Conservation (phyloP, 1,140 invertebrate genomes). For the Nasonia longicornis region DNA sequence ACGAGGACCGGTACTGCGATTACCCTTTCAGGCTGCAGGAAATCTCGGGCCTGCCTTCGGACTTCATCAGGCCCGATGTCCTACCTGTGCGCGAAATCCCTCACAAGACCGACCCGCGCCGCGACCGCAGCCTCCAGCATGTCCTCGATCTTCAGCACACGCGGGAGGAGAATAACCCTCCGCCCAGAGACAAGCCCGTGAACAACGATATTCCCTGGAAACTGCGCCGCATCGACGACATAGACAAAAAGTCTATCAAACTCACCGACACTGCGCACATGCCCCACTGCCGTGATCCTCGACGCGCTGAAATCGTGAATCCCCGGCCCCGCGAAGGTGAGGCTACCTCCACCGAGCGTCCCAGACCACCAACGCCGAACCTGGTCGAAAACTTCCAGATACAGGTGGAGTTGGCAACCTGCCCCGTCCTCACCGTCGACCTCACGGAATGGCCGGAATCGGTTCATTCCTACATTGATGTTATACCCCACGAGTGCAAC, state of each 20-base stretch:
- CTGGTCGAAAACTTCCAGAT: constrained; percentile 4
- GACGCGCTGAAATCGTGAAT: not conserved
- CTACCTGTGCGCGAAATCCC: not conserved
- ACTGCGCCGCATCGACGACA: not conserved
- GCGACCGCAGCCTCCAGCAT: not conserved
- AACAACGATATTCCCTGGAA: not conserved
- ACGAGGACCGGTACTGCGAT: constrained; percentile 5
- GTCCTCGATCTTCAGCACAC: not conserved
- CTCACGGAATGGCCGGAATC: not conserved
- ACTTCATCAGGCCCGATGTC: not conserved
- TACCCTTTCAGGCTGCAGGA: not conserved
- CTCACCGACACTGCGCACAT: not conserved
- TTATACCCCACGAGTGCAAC: constrained; percentile 26
- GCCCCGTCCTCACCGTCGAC: constrained; percentile 27
- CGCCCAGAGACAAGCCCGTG: not conserved
- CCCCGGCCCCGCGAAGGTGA: no score
- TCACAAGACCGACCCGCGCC: not conserved
- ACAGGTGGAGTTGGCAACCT: constrained; percentile 1
- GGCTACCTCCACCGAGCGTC: no score
- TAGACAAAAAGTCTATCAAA: no score
- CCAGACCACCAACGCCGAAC: not conserved
- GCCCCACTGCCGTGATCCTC: constrained; percentile 21
- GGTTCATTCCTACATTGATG: not conserved
- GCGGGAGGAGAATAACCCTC: not conserved
- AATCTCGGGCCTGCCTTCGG: not conserved